Conservation (phyloP, 2,888 invertebrate species). For the Disparrhopalites patrizii region DNA sequence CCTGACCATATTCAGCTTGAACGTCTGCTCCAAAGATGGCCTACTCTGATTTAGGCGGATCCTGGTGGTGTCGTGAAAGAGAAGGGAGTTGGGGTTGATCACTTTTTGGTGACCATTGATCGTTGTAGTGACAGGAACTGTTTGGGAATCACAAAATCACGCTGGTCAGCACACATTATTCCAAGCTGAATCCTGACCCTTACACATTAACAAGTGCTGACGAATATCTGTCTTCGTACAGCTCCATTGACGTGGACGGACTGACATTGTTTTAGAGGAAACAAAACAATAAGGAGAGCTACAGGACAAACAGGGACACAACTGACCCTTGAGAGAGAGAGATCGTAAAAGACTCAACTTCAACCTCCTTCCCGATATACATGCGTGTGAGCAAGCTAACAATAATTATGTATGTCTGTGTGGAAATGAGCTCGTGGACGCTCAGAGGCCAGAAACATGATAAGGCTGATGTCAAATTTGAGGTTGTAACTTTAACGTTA, state of each 20-base stretch:
- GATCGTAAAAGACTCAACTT: neutral
- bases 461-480: too few species aligned
- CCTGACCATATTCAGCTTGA: conserved; percentile 38
- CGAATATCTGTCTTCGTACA: too few species aligned
- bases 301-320: neutral
- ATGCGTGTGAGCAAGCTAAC: too few species aligned
- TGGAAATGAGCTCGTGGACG: too few species aligned
- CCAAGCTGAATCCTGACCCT: neutral
- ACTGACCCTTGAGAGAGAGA: neutral
- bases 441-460: too few species aligned
- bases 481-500: too few species aligned
- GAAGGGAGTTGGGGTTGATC: conserved; percentile 51
- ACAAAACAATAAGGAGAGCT: neutral
- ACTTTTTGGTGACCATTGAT: too few species aligned
- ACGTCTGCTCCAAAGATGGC: conserved; percentile 45
- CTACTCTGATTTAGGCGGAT: conserved; percentile 58
- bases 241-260: too few species aligned
- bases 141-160: conserved; percentile 7
- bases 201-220: neutral
- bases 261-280: neutral
- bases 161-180: neutral
- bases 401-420: too few species aligned
- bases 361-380: neutral
- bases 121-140: conserved; percentile 28
- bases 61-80: conserved; percentile 80